Evolutionary conservation across 2,113 vertebrate genomes (phyloP).

Genomic region (Cynocephalus volans): DNA sequence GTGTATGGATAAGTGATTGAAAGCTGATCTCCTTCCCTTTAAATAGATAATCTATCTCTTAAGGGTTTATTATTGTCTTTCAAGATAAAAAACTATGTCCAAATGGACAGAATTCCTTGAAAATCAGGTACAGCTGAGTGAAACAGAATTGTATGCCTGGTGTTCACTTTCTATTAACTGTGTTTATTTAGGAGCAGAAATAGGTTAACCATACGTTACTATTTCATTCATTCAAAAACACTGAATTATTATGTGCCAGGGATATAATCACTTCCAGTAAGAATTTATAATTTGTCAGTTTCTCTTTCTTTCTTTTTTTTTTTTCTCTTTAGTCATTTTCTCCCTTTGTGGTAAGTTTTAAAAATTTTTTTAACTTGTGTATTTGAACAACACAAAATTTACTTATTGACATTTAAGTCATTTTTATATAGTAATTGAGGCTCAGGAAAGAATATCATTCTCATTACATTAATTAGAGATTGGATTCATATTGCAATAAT

Average conservation of each 20-base stretch:
- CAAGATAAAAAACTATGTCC: constrained; percentile 21
- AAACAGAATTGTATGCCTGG: not conserved
- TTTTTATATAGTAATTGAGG: constrained; percentile 19
- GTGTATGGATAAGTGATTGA: not conserved
- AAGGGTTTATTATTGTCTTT: constrained; percentile 51
- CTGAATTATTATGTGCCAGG: not conserved
- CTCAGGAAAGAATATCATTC: constrained; percentile 6
- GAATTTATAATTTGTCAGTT: not conserved
- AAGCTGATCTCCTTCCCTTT: not conserved
- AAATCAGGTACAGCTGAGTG: not conserved
- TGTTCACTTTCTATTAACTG: constrained; percentile 53
- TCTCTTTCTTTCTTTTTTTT: not conserved
- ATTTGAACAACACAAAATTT: constrained; percentile 51
- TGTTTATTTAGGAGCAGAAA: constrained; percentile 62
- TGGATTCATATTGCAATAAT: not conserved
- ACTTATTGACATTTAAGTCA: not conserved
- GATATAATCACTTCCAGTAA: not conserved
- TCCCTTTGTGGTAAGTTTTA: not conserved
- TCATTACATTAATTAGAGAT: not conserved
- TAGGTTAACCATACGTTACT: constrained; percentile 34
- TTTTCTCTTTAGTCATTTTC: not conserved
- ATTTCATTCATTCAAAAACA: constrained; percentile 35
- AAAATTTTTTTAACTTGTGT: not conserved
- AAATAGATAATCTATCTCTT: not conserved
- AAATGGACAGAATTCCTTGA: constrained; percentile 53